Conservation (phyloP, 2,113 vertebrate genomes). For the Etheostoma cragini region DNA sequence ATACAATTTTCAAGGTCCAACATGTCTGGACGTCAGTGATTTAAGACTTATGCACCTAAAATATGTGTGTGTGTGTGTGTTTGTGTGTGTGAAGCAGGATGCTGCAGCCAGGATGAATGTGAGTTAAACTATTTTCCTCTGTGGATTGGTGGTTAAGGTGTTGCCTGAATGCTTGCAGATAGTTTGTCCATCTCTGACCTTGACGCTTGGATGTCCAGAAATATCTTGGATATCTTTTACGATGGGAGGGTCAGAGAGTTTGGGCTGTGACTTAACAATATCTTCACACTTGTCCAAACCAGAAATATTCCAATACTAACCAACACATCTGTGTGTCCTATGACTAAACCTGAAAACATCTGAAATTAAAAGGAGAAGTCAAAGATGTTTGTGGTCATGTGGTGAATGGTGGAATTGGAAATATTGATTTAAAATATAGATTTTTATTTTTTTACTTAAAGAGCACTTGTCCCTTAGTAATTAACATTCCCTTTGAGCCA, state of each 20-base stretch:
- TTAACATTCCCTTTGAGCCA: background rate
- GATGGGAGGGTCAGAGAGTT: constrained; percentile 42
- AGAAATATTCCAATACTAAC: constrained; percentile 67
- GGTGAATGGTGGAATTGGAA: constrained; percentile 35
- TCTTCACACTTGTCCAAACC: constrained; percentile 72
- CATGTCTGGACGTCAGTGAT: constrained; percentile 18
- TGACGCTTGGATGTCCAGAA: constrained; percentile 37
- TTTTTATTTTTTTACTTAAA: constrained; percentile 26
- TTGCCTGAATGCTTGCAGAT: constrained; percentile 57
- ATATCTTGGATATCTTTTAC: constrained; percentile 52
- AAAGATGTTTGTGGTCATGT: constrained; percentile 64
- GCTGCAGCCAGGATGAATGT: constrained; percentile 37
- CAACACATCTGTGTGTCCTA: constrained; percentile 47
- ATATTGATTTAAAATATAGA: constrained; percentile 49
- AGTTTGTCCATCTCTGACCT: constrained; percentile 40
- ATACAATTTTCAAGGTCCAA: constrained; percentile 2
- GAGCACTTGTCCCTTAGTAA: background rate
- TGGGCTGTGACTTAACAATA: constrained; percentile 42
- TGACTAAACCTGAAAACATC: constrained; percentile 49
- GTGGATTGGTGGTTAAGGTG: constrained; percentile 49
- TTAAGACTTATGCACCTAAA: constrained; percentile 6
- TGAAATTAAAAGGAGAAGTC: constrained; percentile 38
- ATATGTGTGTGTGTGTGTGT: background rate
- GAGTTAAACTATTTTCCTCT: constrained; percentile 51
- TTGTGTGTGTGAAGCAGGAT: constrained; percentile 32